A percentile compares a stretch with the other conserved stretches of the same genome.
Evolutionary conservation across 2,888 invertebrate genomes (phyloP).

Genomic region (Spisula solida): DNA sequence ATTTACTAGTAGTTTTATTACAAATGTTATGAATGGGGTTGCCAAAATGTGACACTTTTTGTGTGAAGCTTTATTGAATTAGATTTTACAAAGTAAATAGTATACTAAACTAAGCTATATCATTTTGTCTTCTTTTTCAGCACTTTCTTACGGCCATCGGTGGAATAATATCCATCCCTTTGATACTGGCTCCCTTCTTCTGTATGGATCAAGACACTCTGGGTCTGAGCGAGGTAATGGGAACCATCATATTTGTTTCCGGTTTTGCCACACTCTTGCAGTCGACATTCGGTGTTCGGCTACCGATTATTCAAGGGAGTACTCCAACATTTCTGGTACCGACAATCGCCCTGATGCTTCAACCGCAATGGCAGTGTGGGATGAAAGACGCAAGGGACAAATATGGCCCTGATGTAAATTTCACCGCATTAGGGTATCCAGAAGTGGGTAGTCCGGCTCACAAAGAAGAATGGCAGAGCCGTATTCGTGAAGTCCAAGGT

Average conservation of each 20-base stretch:
- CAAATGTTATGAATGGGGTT: too few species aligned
- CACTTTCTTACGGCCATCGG: constrained; percentile 30
- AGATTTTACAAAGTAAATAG: not conserved
- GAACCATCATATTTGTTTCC: constrained; percentile 36
- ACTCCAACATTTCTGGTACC: constrained; percentile 83
- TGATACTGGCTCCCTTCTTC: constrained; percentile 8
- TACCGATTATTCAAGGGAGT: constrained; percentile 85
- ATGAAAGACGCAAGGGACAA: constrained; percentile 38
- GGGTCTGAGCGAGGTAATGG: constrained; percentile 24
- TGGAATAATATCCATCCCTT: constrained; percentile 26
- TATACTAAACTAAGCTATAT: too few species aligned
- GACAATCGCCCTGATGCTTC: constrained; percentile 79
- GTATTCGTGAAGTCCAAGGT: constrained; percentile 90
- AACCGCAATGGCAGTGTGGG: constrained; percentile 79
- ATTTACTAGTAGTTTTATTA: too few species aligned
- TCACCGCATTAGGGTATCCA: constrained; percentile 49
- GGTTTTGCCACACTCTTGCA: constrained; percentile 38
- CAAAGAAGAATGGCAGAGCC: constrained; percentile 80
- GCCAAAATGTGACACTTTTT: too few species aligned
- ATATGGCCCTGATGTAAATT: constrained; percentile 24
- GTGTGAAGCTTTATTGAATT: not conserved
- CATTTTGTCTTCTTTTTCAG: not conserved
- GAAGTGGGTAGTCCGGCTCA: constrained; percentile 80
- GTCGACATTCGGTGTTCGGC: constrained; percentile 59
- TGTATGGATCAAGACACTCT: constrained; percentile 30